Base-by-base conservation (phyloP, 2,888 invertebrate genomes). In the Pogonocherus hispidulus region DNA sequence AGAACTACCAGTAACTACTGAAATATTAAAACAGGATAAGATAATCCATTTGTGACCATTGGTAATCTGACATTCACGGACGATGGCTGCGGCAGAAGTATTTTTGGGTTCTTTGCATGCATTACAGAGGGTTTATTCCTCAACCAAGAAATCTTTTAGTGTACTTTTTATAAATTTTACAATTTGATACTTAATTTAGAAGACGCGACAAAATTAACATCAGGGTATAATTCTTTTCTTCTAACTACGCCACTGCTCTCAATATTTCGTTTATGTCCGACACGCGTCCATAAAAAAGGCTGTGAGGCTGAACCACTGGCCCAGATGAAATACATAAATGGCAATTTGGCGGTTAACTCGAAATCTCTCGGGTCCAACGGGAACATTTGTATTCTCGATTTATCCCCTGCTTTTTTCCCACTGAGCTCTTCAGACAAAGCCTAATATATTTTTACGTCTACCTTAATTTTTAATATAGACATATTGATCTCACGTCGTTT, bases 381-480 rank as follows among this genome's bases (percentile, higher is more conserved):
- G 19, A 47, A 19, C 47, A 20, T 47, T 9, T 9, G 47, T 19
- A 20, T 20, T 18, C 47, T 18, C 19, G 44, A 44, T 44, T 18
- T 44, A 18, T n/a, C 20, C 20, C 9, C 19, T 16, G 8, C 9
- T 20, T 47, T 47, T 47, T 47, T 20, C 19, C 3, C 8, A 11
- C 47, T 20, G 11, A 47, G 47, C 47, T 11, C 6, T 16, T 20
- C 18, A n/a, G n/a, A n/a, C n/a, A 14, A 47, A 9, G 20, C 19
- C 9, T 46, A 46, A 46, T 9, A 19, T 19, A 20, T 47, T 9
- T 47, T 47, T 20, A 47, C 20, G 9, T 19, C 20, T 18, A 20
- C 20, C 18, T 47, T 47, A 47, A 47, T 19, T 47, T 47, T 19
- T 47, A 47, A 47, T 47, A 47, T 19, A 46, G 20, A 47, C 18